Percentiles rank a stretch among this genome's conserved stretches.
Evolutionary conservation across 1,140 invertebrate genomes (phyloP).

Genomic region (Drosophila eugracilis): DNA sequence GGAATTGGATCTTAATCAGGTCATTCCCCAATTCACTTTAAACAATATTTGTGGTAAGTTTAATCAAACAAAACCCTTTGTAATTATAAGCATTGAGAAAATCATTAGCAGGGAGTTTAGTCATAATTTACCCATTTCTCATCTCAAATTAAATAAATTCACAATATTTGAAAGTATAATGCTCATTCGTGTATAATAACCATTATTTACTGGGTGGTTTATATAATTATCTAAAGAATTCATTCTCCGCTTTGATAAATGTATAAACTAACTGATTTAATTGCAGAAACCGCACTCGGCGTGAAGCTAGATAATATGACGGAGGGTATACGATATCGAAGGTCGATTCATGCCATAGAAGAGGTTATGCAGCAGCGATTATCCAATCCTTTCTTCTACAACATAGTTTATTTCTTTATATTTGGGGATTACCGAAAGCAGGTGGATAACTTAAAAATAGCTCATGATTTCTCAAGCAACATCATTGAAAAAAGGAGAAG

Average conservation of each 20-base stretch:
- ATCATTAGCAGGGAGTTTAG: conserved; percentile 14
- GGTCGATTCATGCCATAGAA: conserved; percentile 65
- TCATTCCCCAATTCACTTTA: conserved; percentile 90
- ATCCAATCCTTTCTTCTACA: conserved; percentile 66
- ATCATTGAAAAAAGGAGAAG: conserved; percentile 65
- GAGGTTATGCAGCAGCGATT: conserved; percentile 49
- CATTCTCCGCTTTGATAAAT: too few relatives aligned
- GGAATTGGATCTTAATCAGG: conserved; percentile 85
- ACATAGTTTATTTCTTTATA: conserved; percentile 42
- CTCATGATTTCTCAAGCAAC: conserved; percentile 69
- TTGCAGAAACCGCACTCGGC: conserved; percentile 92
- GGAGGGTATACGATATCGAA: conserved; percentile 62
- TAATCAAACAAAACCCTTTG: too few relatives aligned
- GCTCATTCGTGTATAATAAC: neutral
- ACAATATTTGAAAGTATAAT: too few relatives aligned
- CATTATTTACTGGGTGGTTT: too few relatives aligned
- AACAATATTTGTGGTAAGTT: conserved; percentile 90
- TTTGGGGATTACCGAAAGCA: conserved; percentile 60
- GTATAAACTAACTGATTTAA: neutral
- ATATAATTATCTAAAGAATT: neutral
- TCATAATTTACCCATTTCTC: too few relatives aligned
- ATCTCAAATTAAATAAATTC: neutral
- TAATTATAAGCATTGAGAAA: too few relatives aligned
- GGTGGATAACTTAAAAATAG: conserved; percentile 49
- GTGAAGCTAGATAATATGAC: conserved; percentile 84